Base-by-base conservation (phyloP, 2,888 invertebrate genomes). In the Drosophila diplacantha region DNA sequence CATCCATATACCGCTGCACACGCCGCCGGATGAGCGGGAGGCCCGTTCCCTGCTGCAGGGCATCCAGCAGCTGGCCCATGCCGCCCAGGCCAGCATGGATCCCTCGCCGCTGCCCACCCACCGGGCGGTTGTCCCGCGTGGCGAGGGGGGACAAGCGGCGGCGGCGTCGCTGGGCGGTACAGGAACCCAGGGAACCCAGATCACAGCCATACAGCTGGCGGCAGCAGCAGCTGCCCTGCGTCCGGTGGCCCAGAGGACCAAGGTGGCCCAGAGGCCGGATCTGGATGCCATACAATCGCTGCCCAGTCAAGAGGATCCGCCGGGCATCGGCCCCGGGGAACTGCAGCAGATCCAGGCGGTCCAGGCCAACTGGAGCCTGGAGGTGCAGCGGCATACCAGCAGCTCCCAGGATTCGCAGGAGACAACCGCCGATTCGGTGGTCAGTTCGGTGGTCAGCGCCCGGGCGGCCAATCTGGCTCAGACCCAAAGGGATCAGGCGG, bases 1-100 rank as follows among this genome's bases (percentile, higher is more conserved):
- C 47, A 92, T 94, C 54, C 91, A 93, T 70, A 94, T 94, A 75
- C 94, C 94, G 1, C 85, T 94, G 59, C 93, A 93, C 69, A 93
- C 93, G n/a, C 93, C 93, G 5, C 93, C 93, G 0, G 92, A 93
- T 67, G 93, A 93, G 80, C 89, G 90, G 49, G 89, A 90, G 39
- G 75, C 86, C 0, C 83, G 84, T n/a, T 81, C 86, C 31, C 63
- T 88, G 50, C 69, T 87, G 11, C 79, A 87, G 49, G 84, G 84
- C 38, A 85, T 87, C 47, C 86, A 87, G 24, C 79, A 85, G 38
- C 64, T 86, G 32, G 75, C 79, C 22, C 83, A 81, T 34, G 85
- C 83, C 7, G 58, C 58, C n/a, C 58, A 59, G 58, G 58, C 58
- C 24, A 58, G 58, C 58, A 18, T 44, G 58, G 58, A 59, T 18